Percentiles rank a stretch among this genome's conserved stretches.
Conservation (phyloP, 2,888 invertebrate species). For the Microctonus aethiopoides region DNA sequence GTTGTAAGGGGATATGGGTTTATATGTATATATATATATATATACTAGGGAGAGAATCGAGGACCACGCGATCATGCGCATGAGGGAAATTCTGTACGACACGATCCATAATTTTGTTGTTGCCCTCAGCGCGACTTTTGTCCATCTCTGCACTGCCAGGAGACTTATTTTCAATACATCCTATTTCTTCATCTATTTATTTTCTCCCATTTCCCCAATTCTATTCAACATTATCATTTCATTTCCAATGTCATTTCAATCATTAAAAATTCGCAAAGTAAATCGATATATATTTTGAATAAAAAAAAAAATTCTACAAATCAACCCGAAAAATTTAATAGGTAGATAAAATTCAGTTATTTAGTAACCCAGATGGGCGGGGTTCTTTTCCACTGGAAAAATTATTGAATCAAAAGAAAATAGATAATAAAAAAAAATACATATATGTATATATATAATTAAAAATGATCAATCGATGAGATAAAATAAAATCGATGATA, state of each 20-base stretch:
- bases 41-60: slow-evolving; percentile 11
- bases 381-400: background rate
- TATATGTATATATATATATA: slow-evolving; percentile 9
- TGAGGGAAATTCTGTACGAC: slow-evolving; percentile 43
- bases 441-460: too few relatives aligned
- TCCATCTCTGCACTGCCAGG: slow-evolving; percentile 39
- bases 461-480: background rate
- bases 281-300: too few relatives aligned
- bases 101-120: slow-evolving; percentile 64
- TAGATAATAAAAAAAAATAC: background rate
- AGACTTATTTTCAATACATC: slow-evolving; percentile 40
- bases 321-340: background rate
- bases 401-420: background rate
- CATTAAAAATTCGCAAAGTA: too few relatives aligned
- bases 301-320: background rate
- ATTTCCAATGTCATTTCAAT: background rate
- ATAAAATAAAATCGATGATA: background rate
- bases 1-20: slow-evolving; percentile 38
- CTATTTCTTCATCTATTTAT: slow-evolving; percentile 34
- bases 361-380: background rate
- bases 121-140: slow-evolving; percentile 51
- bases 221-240: slow-evolving; percentile 24
- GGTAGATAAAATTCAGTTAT: background rate
- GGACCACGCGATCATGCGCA: slow-evolving; percentile 55
- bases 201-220: background rate